These are phyloP conservation scores for Calyptommatus sinebrachiatus DNA, from an alignment of 2,113 vertebrate species.

Conservation along the genomic window DNA sequence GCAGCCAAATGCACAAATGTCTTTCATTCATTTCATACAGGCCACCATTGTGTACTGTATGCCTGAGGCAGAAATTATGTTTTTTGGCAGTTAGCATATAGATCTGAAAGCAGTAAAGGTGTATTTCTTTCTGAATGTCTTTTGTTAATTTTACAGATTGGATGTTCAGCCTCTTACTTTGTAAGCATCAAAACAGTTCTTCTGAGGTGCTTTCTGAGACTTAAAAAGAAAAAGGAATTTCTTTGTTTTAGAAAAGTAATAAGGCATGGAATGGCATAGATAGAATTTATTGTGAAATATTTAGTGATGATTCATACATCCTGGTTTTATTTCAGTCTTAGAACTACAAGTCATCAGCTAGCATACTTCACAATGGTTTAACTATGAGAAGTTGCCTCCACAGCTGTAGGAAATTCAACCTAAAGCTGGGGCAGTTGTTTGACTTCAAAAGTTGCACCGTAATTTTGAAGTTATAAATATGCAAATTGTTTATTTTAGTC, in stretches of 20 bases:
- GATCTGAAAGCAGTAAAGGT: background rate
- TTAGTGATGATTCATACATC: background rate
- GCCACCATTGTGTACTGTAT: background rate
- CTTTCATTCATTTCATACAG: background rate
- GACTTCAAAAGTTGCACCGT: background rate
- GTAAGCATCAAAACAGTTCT: background rate
- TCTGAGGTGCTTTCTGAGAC: background rate
- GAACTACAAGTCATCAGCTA: background rate
- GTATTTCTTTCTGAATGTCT: background rate
- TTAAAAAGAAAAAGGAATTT: background rate
- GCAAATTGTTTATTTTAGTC: background rate
- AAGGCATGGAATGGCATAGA: background rate
- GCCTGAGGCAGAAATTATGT: background rate
- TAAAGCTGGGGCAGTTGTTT: background rate
- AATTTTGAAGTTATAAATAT: background rate
- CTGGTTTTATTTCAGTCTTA: background rate
- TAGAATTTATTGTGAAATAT: background rate
- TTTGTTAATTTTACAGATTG: background rate
- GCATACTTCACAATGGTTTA: no score
- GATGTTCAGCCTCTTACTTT: background rate
- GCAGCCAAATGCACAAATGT: background rate
- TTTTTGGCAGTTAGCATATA: background rate
- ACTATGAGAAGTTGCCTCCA: no score
- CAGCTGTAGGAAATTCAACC: background rate
- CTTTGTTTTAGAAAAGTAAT: background rate